Percentiles rank a stretch among this genome's conserved stretches.
These are phyloP conservation scores for Spisula subtruncata DNA, from an alignment of 2,888 invertebrate genomes.

Conservation along the genomic window DNA sequence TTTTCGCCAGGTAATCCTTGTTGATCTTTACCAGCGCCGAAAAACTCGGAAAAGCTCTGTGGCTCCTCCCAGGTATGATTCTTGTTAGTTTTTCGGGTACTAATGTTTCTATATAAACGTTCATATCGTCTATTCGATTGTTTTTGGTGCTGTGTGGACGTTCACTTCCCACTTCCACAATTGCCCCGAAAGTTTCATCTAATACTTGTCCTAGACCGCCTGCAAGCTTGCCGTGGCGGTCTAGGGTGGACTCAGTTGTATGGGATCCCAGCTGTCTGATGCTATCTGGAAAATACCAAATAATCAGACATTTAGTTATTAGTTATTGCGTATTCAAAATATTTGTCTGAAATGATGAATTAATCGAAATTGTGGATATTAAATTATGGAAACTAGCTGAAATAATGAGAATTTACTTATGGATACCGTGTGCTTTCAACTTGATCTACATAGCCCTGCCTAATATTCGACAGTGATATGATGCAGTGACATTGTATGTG, in stretches of 20 bases:
- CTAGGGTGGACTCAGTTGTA: background rate
- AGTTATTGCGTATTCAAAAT: background rate
- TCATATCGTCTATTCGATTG: too few species aligned
- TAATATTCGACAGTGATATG: too few species aligned
- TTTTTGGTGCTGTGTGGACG: too few species aligned
- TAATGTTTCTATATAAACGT: too few species aligned
- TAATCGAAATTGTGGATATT: background rate
- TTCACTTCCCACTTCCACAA: background rate
- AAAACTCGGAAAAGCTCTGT: too few species aligned
- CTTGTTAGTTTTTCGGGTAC: too few species aligned
- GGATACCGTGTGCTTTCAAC: background rate
- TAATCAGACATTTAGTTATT: background rate
- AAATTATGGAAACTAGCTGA: background rate
- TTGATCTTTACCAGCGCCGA: too few species aligned
- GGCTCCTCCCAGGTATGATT: too few species aligned
- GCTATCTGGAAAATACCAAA: background rate
- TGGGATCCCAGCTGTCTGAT: background rate
- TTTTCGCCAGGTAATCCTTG: too few species aligned
- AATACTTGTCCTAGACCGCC: constrained; percentile 20
- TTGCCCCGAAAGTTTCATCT: background rate
- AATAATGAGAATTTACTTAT: background rate
- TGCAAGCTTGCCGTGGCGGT: constrained; percentile 21
- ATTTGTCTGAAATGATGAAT: background rate
- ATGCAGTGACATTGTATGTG: too few species aligned
- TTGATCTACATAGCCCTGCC: background rate